These are phyloP conservation scores for Callocephalon fimbriatum DNA, from an alignment of 2,113 vertebrate species.

Conservation along the genomic window DNA sequence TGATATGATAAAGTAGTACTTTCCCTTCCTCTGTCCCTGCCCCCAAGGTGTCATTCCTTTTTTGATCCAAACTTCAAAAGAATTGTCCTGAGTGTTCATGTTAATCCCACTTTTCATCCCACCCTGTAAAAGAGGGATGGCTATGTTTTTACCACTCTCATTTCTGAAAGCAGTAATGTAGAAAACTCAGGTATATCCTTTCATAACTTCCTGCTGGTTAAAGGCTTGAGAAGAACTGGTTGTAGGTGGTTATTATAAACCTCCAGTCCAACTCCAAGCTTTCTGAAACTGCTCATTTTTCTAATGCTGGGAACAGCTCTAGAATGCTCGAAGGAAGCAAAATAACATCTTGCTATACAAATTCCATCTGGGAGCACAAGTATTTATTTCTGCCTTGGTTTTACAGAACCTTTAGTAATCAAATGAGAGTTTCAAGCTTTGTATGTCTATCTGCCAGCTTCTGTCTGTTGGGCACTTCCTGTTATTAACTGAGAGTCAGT, in stretches of 20 bases:
- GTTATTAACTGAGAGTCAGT: background rate
- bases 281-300: background rate
- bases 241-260: background rate
- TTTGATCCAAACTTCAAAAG: conserved; percentile 33
- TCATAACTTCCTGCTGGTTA: background rate
- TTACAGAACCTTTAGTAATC: background rate
- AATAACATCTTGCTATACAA: background rate
- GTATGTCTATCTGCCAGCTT: background rate
- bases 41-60: background rate
- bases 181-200: background rate
- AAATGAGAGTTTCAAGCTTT: background rate
- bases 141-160: background rate
- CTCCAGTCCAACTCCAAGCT: background rate
- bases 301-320: background rate
- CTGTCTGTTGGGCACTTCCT: background rate
- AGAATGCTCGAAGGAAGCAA: background rate
- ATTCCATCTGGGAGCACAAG: background rate
- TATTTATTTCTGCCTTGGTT: background rate
- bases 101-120: background rate
- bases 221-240: background rate
- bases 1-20: background rate
- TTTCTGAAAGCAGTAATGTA: background rate
- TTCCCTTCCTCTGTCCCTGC: background rate
- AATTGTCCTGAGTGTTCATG: background rate
- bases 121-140: background rate